Evolutionary conservation across 2,113 vertebrate species (phyloP).

Genomic region (Cromileptes altivelis): DNA sequence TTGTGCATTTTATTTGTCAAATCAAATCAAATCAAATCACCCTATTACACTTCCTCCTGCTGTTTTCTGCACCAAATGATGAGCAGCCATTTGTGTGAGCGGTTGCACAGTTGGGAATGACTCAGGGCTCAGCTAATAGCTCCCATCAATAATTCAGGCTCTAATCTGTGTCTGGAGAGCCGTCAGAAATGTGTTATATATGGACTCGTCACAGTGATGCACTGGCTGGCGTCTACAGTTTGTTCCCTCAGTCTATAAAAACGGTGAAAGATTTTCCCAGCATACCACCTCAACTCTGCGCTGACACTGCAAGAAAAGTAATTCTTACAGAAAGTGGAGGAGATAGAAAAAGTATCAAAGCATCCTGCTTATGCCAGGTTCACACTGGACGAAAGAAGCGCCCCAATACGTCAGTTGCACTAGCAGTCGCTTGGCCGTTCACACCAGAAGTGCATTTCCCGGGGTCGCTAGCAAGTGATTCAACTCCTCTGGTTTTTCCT

Average conservation of each 20-base stretch:
- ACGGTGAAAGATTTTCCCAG: background rate
- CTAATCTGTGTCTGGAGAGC: conserved; percentile 78
- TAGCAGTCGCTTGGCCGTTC: too few species aligned
- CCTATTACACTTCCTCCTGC: background rate
- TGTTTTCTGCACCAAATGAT: background rate
- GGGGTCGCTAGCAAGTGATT: too few species aligned
- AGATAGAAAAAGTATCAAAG: background rate
- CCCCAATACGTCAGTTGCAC: too few species aligned
- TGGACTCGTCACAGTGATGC: conserved; percentile 57
- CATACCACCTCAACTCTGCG: background rate
- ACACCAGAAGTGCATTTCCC: too few species aligned
- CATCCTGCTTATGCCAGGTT: background rate
- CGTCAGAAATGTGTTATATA: conserved; percentile 61
- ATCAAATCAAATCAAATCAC: conserved; percentile 12
- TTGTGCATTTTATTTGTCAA: conserved; percentile 2
- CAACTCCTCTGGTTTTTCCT: too few species aligned
- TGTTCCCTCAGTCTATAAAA: background rate
- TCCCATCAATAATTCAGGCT: conserved; percentile 78
- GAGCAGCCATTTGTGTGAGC: conserved; percentile 21
- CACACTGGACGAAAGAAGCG: too few species aligned
- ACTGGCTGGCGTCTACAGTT: conserved; percentile 6
- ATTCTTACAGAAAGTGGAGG: conserved; percentile 28
- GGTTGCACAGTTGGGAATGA: conserved; percentile 34
- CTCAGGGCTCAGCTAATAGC: conserved; percentile 69
- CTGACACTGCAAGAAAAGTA: conserved; percentile 21